These are phyloP conservation scores for Drosophila melanica DNA, from an alignment of 1,140 invertebrate species.

Conservation along the genomic window DNA sequence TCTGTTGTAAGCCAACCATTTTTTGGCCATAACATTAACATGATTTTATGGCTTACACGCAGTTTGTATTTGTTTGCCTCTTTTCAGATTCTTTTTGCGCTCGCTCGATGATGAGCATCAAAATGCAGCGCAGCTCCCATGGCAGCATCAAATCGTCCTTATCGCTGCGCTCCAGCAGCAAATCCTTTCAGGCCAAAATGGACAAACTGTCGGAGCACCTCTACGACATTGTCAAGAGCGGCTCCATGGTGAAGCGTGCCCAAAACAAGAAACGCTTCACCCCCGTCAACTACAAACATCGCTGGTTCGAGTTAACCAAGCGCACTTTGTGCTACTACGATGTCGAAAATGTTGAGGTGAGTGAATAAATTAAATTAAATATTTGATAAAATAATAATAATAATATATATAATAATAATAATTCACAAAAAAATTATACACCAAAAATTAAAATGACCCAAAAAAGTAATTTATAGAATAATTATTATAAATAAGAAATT, in stretches of 20 bases:
- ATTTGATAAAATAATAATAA: no score
- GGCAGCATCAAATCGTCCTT: slow-evolving; percentile 69
- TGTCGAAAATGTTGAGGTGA: slow-evolving; percentile 89
- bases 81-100: background rate
- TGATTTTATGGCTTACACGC: slow-evolving; percentile 34
- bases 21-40: slow-evolving; percentile 42
- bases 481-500: no score
- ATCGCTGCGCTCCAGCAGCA: slow-evolving; percentile 69
- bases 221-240: slow-evolving; percentile 85
- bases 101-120: slow-evolving; percentile 30
- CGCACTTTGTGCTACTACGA: slow-evolving; percentile 92
- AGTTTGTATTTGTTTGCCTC: background rate
- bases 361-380: slow-evolving; percentile 43
- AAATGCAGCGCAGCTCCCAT: slow-evolving; percentile 58
- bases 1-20: slow-evolving; percentile 67
- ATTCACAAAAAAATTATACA: no score
- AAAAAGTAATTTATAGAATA: no score
- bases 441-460: no score
- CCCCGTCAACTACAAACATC: slow-evolving; percentile 92
- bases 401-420: no score
- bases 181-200: slow-evolving; percentile 78
- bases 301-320: slow-evolving; percentile 92
- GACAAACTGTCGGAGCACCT: slow-evolving; percentile 77
- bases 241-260: slow-evolving; percentile 93
- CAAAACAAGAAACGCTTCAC: slow-evolving; percentile 94